Evolutionary conservation across 2,888 invertebrate genomes (phyloP), one percentile per base, ranked within the genome.

Genomic region (Pseudococcus viburni): DNA sequence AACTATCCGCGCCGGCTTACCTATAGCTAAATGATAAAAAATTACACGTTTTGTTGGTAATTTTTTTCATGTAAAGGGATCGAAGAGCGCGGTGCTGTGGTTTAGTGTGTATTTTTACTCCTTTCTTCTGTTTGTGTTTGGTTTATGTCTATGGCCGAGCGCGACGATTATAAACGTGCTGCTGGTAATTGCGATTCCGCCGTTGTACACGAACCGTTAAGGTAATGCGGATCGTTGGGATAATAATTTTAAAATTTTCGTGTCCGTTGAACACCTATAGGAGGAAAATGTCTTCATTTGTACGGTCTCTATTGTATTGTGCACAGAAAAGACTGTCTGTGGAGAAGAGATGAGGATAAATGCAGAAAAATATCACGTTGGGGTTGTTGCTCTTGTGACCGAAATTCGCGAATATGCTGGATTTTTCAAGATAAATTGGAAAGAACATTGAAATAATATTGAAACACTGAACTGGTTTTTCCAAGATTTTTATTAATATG

Each of bases 1-100:
- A 33, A 33, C 26, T 33, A 33, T 33, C 3, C 26, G 26, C 26
- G 26, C 3, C 26, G 26, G 26, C 26, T 3, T 33, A 3, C 3
- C 1, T 33, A 33, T 33, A 22, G 22, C 64, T 64, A 64, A 64
- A 64, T 64, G 64, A 64, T 64, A 64, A 64, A 64, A 64, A 64
- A 64, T 64, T 64, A 64, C 64, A 64, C 64, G 64, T 64, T 64
- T 64, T 64, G 64, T 64, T 7, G 19, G 22, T 22, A 22, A 64
- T 64, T 64, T 64, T 22, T 22, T 7, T 15, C 26, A 22, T 19
- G 64, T 12, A 9, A 22, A 64, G 64, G 64, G 22, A 22, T 19
- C 22, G 22, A 64, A 22, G 12, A 6, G 64, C 55, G 17, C 17
- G 12, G 26, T 33, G 12, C 17, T 15, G 17, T 17, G 15, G 12